A percentile compares a stretch with the other conserved stretches of the same genome.
These are phyloP conservation scores for Hemibagrus guttatus DNA, from an alignment of 2,797 vertebrate species.

Conservation along the genomic window DNA sequence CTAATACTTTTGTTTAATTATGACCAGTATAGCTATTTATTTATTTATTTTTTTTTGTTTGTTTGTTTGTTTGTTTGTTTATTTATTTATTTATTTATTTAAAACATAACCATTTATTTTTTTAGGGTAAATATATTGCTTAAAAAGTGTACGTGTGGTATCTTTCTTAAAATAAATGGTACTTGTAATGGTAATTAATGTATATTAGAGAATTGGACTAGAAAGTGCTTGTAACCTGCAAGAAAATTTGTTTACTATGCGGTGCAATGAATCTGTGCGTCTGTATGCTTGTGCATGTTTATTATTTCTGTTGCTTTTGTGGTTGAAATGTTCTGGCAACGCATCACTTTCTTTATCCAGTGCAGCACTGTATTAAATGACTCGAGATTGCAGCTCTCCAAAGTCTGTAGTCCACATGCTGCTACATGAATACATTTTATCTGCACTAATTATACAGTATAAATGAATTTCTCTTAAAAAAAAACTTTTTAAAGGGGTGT, in stretches of 20 bases:
- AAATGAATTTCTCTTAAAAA: conserved; percentile 1
- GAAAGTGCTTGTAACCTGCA: background rate
- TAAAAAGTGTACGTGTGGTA: background rate
- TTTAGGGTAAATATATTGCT: background rate
- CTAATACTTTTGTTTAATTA: background rate
- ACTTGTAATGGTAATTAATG: background rate
- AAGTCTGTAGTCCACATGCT: background rate
- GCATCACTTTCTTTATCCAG: background rate
- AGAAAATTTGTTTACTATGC: background rate
- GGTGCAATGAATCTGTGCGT: background rate
- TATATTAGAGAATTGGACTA: background rate
- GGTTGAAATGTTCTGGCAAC: background rate
- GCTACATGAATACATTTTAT: background rate
- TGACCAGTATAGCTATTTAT: background rate
- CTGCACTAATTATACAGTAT: background rate
- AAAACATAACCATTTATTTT: background rate
- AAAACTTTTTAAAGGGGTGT: background rate
- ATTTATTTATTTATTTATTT: background rate
- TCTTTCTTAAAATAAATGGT: background rate
- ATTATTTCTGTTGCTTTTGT: background rate
- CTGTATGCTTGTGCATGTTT: background rate
- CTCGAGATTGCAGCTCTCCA: background rate
- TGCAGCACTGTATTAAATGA: background rate
- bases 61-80: background rate
- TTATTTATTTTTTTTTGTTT: background rate